phyloP scores from a whole-genome alignment of 37 sponge, comb jelly and placozoan genomes.

The Aplysina aerophoba region DNA sequence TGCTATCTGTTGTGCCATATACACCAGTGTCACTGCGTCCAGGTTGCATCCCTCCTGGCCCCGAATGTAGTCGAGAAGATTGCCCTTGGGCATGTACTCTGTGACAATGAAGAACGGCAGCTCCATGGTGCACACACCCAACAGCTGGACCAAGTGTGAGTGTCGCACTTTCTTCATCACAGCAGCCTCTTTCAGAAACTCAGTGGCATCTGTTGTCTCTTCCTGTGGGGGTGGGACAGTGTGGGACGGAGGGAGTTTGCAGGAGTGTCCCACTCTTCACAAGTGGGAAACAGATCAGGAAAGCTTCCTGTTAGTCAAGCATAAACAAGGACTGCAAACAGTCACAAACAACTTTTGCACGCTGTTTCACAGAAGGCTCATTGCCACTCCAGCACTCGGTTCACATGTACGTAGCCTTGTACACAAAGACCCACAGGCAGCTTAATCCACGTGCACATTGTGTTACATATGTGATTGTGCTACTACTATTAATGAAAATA shows the following conservation, averaged over 20 bases:
- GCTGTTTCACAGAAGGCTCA: too few relatives aligned
- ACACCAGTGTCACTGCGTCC: conserved; percentile 86
- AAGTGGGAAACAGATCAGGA: too few relatives aligned
- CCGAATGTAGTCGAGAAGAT: conserved; percentile 92
- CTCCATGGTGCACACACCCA: conserved; percentile 94
- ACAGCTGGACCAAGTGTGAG: conserved; percentile 89
- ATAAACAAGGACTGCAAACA: background rate
- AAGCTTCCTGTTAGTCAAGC: background rate
- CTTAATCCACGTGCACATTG: too few relatives aligned
- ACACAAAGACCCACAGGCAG: too few relatives aligned
- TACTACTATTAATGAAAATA: too few relatives aligned
- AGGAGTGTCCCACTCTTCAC: background rate
- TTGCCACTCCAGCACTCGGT: too few relatives aligned
- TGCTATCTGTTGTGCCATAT: conserved; percentile 94
- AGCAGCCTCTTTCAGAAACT: conserved; percentile 95
- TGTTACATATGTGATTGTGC: too few relatives aligned
- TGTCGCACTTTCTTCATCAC: conserved; percentile 96
- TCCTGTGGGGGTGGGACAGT: conserved; percentile 60
- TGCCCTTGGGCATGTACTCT: conserved; percentile 96
- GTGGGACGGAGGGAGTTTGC: conserved; percentile 3
- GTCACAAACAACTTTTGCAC: too few relatives aligned
- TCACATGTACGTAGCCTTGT: too few relatives aligned
- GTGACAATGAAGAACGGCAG: conserved; percentile 97
- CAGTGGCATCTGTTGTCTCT: conserved; percentile 90
- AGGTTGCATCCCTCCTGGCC: conserved; percentile 70